These are phyloP conservation scores for Chironex yamaguchii DNA, from an alignment of 30 jellyfish, hydroid and myxozoan species.

Conservation along the genomic window DNA sequence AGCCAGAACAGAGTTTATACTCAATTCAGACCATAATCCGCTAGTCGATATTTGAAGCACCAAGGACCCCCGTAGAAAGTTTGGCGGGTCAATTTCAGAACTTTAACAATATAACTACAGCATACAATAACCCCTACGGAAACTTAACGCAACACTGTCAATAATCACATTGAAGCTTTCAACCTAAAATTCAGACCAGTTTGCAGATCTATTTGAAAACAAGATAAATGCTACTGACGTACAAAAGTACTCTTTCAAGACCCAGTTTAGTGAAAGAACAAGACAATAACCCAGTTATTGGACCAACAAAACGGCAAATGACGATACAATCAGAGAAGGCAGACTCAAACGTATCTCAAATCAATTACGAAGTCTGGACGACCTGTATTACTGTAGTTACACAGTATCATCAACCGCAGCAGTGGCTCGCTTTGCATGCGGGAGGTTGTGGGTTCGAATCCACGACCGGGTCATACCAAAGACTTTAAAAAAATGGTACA, in stretches of 20 bases:
- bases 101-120: slow-evolving; percentile 27
- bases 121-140: slow-evolving; percentile 46
- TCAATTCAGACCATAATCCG: slow-evolving; percentile 60
- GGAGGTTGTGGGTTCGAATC: too few relatives aligned
- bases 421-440: too few relatives aligned
- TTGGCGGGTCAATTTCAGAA: slow-evolving; percentile 47
- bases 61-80: slow-evolving; percentile 57
- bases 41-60: slow-evolving; percentile 14
- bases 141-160: slow-evolving; percentile 49
- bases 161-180: slow-evolving; percentile 22
- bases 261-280: slow-evolving; percentile 10
- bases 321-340: slow-evolving; percentile 15
- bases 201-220: slow-evolving; percentile 26
- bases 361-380: slow-evolving; percentile 57
- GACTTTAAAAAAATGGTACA: too few relatives aligned
- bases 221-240: background rate
- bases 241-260: background rate
- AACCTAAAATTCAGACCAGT: slow-evolving; percentile 33
- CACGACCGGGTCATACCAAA: too few relatives aligned
- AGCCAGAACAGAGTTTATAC: slow-evolving; percentile 29
- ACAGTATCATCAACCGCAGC: too few relatives aligned
- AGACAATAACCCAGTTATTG: slow-evolving; percentile 13
- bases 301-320: slow-evolving; percentile 14
- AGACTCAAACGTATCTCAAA: slow-evolving; percentile 30
- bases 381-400: slow-evolving; percentile 61